Percentiles rank a stretch among this genome's conserved stretches.
These are phyloP conservation scores for Umimayanthus chanpuru DNA, from an alignment of 92 coral and sea anemone species.

Conservation along the genomic window DNA sequence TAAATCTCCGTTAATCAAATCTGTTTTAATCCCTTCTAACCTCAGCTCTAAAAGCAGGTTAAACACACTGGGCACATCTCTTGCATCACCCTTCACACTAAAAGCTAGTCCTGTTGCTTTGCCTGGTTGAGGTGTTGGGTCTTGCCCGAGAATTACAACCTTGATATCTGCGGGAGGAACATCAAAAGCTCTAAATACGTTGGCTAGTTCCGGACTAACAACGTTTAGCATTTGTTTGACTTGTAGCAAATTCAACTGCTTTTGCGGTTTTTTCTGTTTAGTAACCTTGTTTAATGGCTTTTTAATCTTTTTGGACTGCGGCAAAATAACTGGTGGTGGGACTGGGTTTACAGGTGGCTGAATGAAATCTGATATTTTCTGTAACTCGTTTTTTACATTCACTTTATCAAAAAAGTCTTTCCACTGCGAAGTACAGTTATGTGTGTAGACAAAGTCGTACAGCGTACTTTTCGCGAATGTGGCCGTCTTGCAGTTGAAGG, in stretches of 20 bases:
- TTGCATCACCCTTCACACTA: constrained; percentile 17
- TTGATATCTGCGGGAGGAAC: neutral
- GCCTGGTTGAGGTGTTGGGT: constrained; percentile 35
- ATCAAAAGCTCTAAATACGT: neutral
- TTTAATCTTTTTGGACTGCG: no score
- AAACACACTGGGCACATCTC: constrained; percentile 25
- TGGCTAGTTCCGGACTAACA: neutral
- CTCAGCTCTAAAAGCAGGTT: constrained; percentile 36
- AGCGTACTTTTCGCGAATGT: neutral
- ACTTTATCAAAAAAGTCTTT: neutral
- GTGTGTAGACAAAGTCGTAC: neutral
- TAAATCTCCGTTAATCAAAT: constrained; percentile 25
- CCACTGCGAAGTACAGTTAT: neutral
- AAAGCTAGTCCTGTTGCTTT: constrained; percentile 44
- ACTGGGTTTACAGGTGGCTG: neutral
- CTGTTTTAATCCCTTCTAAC: constrained; percentile 11
- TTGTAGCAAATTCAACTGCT: no score
- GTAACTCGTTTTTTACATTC: neutral
- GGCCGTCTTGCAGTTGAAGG: no score
- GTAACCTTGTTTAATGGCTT: no score
- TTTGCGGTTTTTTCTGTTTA: no score
- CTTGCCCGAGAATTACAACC: constrained; percentile 44
- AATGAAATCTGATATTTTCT: neutral
- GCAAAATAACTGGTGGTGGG: no score
- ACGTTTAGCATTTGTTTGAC: neutral